A percentile compares a stretch with the other conserved stretches of the same genome.
Evolutionary conservation across 2,797 vertebrate species (phyloP).

Genomic region (Allobates femoralis): DNA sequence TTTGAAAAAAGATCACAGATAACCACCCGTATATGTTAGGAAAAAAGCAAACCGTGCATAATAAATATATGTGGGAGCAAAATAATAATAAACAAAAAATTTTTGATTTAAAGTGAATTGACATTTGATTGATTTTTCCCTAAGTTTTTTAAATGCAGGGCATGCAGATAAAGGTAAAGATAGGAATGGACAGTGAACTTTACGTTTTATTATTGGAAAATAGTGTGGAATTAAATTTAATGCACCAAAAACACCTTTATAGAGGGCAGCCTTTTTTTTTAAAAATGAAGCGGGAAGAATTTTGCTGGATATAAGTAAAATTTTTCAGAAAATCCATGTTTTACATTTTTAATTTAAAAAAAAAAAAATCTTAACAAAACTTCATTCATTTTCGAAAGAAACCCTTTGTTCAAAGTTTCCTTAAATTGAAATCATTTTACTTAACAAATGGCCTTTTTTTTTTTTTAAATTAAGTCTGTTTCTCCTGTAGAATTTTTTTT

Average conservation of each 20-base stretch:
- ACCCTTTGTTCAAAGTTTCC: conserved; percentile 83
- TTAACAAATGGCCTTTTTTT: conserved; percentile 81
- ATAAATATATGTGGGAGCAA: neutral
- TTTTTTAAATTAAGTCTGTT: conserved; percentile 77
- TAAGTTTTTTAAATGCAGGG: conserved; percentile 79
- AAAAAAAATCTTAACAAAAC: conserved; percentile 78
- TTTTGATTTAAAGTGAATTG: conserved; percentile 42
- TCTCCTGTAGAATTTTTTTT: conserved; percentile 77
- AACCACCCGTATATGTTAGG: neutral
- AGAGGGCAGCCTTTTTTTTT: conserved; percentile 99
- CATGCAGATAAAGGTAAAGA: conserved; percentile 74
- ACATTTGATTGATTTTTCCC: conserved; percentile 89
- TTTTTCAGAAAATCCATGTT: conserved; percentile 99
- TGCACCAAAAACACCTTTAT: conserved; percentile 99
- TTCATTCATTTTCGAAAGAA: conserved; percentile 75
- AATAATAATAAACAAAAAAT: conserved; percentile 67
- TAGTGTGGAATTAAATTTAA: conserved; percentile 99
- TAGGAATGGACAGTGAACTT: conserved; percentile 99
- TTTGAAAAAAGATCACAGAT: neutral
- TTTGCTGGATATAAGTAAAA: conserved; percentile 99
- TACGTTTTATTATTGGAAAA: conserved; percentile 99
- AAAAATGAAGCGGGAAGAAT: conserved; percentile 99
- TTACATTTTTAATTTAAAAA: conserved; percentile 86
- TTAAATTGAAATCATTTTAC: conserved; percentile 84
- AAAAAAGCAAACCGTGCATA: neutral